These are phyloP conservation scores for Hydroisotoma schaefferi DNA, from an alignment of 2,888 invertebrate genomes.

Conservation along the genomic window DNA sequence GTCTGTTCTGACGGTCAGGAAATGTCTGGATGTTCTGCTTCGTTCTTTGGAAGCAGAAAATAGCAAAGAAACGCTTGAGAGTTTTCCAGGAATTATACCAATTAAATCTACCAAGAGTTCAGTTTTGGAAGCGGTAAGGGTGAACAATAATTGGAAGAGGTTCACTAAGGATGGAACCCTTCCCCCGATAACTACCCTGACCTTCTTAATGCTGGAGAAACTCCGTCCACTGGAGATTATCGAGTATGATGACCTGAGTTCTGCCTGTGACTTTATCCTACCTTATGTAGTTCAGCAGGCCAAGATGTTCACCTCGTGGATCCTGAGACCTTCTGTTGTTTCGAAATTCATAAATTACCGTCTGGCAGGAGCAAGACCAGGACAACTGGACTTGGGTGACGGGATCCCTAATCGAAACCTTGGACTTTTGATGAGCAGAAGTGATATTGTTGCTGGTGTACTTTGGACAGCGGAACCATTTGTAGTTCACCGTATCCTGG, in stretches of 20 bases:
- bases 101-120: no score
- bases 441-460: constrained; percentile 12
- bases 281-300: background rate
- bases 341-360: constrained; percentile 16
- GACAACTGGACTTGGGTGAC: constrained; percentile 13
- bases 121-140: background rate
- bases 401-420: background rate
- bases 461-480: constrained; percentile 8
- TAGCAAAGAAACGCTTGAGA: no score
- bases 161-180: background rate
- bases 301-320: no score
- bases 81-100: no score
- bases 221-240: background rate
- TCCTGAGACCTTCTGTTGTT: background rate
- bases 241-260: background rate
- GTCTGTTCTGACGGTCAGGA: background rate
- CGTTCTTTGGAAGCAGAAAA: no score
- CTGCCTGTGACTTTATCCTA: background rate
- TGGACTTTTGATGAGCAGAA: background rate
- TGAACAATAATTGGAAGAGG: constrained; percentile 4
- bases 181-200: background rate
- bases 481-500: background rate
- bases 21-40: background rate
- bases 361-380: background rate
- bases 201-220: background rate